These are phyloP conservation scores for Coregonus ussuriensis DNA, from an alignment of 2,797 vertebrate species.

Conservation along the genomic window DNA sequence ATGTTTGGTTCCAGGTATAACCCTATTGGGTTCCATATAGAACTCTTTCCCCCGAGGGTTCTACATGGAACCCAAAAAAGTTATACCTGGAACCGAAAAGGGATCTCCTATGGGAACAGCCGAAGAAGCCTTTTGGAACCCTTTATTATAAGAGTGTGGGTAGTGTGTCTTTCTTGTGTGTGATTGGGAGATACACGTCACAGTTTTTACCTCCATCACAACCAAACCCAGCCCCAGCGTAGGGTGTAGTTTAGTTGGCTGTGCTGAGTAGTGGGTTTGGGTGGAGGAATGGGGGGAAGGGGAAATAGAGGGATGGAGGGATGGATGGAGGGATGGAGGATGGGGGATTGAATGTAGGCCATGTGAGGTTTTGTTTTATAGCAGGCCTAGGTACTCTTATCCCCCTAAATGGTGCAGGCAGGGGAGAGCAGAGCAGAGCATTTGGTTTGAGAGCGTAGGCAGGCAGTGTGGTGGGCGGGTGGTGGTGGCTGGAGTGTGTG, in stretches of 20 bases:
- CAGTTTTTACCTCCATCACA: constrained; percentile 52
- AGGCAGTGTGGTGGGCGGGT: constrained; percentile 33
- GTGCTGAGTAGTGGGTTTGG: too few species aligned
- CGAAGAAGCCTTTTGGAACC: too few species aligned
- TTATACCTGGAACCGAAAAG: too few species aligned
- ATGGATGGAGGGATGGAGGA: constrained; percentile 38
- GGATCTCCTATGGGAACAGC: too few species aligned
- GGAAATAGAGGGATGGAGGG: constrained; percentile 17
- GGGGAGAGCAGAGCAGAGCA: not conserved
- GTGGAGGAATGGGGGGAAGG: constrained; percentile 30
- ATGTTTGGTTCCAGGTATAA: too few species aligned
- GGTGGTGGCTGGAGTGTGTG: constrained; percentile 10
- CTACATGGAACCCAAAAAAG: too few species aligned
- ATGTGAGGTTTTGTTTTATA: constrained; percentile 70
- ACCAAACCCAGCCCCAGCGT: constrained; percentile 15
- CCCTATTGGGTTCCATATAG: too few species aligned
- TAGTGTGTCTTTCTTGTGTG: constrained; percentile 39
- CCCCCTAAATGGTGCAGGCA: constrained; percentile 38
- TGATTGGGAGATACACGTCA: constrained; percentile 57
- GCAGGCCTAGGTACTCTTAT: constrained; percentile 46
- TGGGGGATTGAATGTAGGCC: constrained; percentile 72
- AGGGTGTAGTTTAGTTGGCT: constrained; percentile 13
- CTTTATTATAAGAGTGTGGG: not conserved
- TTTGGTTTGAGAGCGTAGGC: constrained; percentile 40
- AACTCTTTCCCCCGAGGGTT: too few species aligned